phyloP scores from a whole-genome alignment of 2,797 vertebrate species.

The Epinephelus malabaricus region DNA sequence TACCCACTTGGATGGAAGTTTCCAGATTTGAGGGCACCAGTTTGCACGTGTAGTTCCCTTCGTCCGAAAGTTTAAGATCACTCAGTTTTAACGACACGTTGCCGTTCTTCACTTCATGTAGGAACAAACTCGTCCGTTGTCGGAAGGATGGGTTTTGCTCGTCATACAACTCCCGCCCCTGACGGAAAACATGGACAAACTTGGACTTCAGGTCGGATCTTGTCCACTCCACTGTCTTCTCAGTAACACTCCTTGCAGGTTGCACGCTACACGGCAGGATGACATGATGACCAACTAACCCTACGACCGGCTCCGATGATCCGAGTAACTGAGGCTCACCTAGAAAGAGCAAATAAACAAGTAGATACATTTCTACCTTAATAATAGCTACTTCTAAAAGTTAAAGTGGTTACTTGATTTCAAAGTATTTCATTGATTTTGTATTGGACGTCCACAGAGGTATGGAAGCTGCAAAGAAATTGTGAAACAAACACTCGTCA shows the following conservation, averaged over 20 bases:
- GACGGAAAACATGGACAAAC: background rate
- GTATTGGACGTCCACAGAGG: too few species aligned
- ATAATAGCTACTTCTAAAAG: too few species aligned
- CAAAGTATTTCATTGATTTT: background rate
- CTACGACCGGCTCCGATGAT: background rate
- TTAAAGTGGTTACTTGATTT: background rate
- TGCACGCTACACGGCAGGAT: background rate
- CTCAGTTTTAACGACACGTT: background rate
- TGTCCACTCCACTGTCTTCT: slow-evolving; percentile 1
- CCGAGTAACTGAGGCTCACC: background rate
- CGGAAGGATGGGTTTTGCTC: background rate
- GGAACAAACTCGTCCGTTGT: background rate
- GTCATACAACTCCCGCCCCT: background rate
- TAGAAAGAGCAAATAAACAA: background rate
- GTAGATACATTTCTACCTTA: too few species aligned
- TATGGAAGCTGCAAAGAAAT: too few species aligned
- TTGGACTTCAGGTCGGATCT: background rate
- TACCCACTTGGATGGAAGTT: background rate
- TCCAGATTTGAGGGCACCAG: background rate
- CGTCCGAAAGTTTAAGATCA: background rate
- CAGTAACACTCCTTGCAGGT: background rate
- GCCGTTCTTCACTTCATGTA: background rate
- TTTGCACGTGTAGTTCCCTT: background rate
- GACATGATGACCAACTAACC: background rate
- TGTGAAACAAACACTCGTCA: too few species aligned